These are phyloP conservation scores for Ctenicera cuprea DNA, from an alignment of 2,888 invertebrate species.

Conservation along the genomic window DNA sequence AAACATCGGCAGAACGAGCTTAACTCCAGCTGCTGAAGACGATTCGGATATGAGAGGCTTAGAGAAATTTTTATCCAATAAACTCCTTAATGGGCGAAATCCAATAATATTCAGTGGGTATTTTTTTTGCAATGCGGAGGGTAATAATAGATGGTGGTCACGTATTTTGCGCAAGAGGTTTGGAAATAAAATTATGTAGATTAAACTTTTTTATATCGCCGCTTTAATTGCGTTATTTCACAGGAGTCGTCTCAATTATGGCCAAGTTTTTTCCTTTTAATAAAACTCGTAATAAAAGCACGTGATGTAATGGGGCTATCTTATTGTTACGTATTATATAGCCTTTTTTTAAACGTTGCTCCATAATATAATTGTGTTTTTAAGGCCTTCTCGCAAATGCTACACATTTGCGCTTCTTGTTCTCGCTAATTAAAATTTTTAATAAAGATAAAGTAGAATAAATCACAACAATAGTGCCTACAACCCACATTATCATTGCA, in stretches of 20 bases:
- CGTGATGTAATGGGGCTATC: constrained; percentile 22
- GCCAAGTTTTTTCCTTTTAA: constrained; percentile 40
- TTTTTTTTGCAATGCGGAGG: constrained; percentile 23
- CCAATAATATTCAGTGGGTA: constrained; percentile 40
- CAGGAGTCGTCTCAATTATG: constrained; percentile 46
- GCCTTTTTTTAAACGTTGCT: constrained; percentile 5
- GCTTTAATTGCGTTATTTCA: constrained; percentile 48
- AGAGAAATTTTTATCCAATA: constrained; percentile 31
- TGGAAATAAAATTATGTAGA: constrained; percentile 49
- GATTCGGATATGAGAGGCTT: constrained; percentile 5
- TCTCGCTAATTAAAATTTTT: no score
- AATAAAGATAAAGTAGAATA: no score
- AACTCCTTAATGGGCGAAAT: constrained; percentile 34
- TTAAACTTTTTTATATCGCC: constrained; percentile 46
- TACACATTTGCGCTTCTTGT: no score
- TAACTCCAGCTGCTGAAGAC: neutral
- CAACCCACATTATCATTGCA: no score
- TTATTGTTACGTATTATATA: constrained; percentile 17
- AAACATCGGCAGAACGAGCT: neutral
- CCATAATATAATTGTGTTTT: constrained; percentile 23
- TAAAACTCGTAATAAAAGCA: constrained; percentile 40
- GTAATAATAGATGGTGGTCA: constrained; percentile 43
- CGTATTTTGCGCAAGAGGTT: constrained; percentile 44
- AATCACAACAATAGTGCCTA: no score
- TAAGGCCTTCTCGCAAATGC: neutral